A percentile compares a stretch with the other conserved stretches of the same genome.
Evolutionary conservation across 2,797 vertebrate species (phyloP).

Genomic region (Heliangelus exortis): DNA sequence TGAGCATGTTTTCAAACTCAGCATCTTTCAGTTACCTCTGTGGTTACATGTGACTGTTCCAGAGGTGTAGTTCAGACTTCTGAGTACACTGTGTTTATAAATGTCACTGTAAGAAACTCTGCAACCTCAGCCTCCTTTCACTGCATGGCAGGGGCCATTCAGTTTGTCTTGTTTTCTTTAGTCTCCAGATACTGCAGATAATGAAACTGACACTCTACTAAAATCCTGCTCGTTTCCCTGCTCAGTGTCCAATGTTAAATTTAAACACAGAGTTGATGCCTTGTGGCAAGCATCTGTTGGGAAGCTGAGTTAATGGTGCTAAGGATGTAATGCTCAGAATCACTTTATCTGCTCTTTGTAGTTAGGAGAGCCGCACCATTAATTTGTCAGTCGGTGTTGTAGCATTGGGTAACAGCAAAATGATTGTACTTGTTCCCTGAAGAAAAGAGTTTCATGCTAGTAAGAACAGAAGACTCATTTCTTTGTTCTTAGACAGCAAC

Average conservation of each 20-base stretch:
- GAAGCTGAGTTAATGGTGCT: slow-evolving; percentile 13
- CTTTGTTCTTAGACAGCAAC: slow-evolving; percentile 38
- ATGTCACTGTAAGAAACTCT: neutral
- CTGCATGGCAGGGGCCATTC: neutral
- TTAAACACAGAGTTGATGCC: neutral
- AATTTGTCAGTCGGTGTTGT: slow-evolving; percentile 1
- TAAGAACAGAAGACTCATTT: slow-evolving; percentile 20
- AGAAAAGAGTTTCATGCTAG: slow-evolving; percentile 17
- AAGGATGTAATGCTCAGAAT: neutral
- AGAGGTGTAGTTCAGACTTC: neutral
- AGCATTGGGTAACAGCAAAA: neutral
- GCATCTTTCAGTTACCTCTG: neutral
- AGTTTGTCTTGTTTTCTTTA: neutral
- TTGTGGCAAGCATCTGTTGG: neutral
- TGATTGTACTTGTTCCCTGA: neutral
- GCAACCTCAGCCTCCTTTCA: neutral
- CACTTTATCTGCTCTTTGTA: slow-evolving; percentile 17
- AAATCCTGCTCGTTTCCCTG: neutral
- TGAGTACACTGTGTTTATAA: neutral
- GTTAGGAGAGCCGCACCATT: neutral
- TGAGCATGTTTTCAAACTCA: neutral
- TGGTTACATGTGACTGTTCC: neutral
- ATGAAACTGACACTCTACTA: neutral
- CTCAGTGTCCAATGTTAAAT: neutral
- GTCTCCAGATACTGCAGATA: neutral